A percentile compares a stretch with the other conserved stretches of the same genome.
These are phyloP conservation scores for Stenodera caucasica DNA, from an alignment of 2,888 invertebrate species.

Conservation along the genomic window DNA sequence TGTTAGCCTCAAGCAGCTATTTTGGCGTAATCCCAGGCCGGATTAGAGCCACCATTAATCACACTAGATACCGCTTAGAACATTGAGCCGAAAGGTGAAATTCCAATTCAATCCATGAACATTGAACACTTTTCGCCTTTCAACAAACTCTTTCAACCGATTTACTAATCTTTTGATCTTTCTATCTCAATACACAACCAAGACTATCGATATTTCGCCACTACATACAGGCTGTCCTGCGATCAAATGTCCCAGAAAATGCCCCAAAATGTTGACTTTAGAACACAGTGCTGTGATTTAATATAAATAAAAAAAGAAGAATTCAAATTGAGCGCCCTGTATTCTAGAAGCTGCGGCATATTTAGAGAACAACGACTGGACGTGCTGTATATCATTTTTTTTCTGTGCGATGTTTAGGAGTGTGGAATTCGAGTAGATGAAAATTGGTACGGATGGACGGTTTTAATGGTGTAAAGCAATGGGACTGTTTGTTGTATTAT, in stretches of 20 bases:
- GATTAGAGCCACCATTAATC: conserved; percentile 34
- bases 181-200: background rate
- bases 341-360: too few species aligned
- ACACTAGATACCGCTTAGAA: conserved; percentile 27
- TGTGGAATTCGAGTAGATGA: conserved; percentile 5
- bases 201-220: background rate
- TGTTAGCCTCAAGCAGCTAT: conserved; percentile 33
- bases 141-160: conserved; percentile 16
- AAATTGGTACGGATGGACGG: conserved; percentile 7
- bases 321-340: too few species aligned
- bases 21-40: conserved; percentile 31
- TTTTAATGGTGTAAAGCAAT: conserved; percentile 22
- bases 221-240: too few species aligned
- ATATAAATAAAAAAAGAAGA: too few species aligned
- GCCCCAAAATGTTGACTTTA: too few species aligned
- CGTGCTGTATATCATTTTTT: too few species aligned
- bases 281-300: too few species aligned
- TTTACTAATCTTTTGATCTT: conserved; percentile 13
- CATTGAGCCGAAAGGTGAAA: conserved; percentile 31
- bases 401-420: too few species aligned
- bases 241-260: too few species aligned
- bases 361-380: too few species aligned
- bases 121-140: conserved; percentile 17
- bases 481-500: conserved; percentile 32
- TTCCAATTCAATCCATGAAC: conserved; percentile 21